Conservation (phyloP, 2,888 invertebrate species). For the Leptogaster cylindrica region DNA sequence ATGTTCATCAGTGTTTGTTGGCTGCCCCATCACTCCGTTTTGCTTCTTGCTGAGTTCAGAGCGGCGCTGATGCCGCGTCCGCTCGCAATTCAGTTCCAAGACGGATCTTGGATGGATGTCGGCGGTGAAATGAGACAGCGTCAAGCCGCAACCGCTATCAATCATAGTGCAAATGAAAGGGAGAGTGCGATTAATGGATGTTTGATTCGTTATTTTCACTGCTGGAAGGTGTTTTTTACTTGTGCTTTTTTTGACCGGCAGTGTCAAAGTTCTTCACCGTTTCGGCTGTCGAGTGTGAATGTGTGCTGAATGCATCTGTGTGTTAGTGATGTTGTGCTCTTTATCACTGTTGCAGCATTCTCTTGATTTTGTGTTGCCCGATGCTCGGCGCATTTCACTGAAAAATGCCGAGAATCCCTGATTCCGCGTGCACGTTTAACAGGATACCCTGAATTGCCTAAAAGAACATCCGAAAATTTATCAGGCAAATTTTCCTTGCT, state of each 20-base stretch:
- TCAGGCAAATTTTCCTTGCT: neutral
- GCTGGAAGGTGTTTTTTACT: constrained; percentile 19
- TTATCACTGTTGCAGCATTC: neutral
- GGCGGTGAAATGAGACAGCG: constrained; percentile 50
- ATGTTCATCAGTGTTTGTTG: constrained; percentile 21
- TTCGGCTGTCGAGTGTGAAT: neutral
- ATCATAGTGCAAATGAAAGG: constrained; percentile 51
- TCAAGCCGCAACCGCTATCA: constrained; percentile 48
- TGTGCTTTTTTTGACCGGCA: constrained; percentile 29
- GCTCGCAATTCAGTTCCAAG: constrained; percentile 4
- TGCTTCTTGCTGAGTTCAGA: neutral
- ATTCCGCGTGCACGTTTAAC: too few species aligned
- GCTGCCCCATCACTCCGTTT: neutral
- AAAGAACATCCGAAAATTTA: neutral
- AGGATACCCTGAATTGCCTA: neutral
- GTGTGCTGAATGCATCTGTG: constrained; percentile 9
- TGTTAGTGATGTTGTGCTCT: constrained; percentile 2
- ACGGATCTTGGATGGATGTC: constrained; percentile 48
- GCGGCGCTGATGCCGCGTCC: neutral
- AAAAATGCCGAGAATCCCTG: constrained; percentile 1
- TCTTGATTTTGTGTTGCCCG: constrained; percentile 34
- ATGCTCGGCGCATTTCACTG: constrained; percentile 18
- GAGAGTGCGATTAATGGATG: constrained; percentile 52
- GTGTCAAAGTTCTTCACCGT: constrained; percentile 8
- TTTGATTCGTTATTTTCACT: constrained; percentile 49